Conservation (phyloP, 2,797 vertebrate species). For the Sarcoramphus papa region DNA sequence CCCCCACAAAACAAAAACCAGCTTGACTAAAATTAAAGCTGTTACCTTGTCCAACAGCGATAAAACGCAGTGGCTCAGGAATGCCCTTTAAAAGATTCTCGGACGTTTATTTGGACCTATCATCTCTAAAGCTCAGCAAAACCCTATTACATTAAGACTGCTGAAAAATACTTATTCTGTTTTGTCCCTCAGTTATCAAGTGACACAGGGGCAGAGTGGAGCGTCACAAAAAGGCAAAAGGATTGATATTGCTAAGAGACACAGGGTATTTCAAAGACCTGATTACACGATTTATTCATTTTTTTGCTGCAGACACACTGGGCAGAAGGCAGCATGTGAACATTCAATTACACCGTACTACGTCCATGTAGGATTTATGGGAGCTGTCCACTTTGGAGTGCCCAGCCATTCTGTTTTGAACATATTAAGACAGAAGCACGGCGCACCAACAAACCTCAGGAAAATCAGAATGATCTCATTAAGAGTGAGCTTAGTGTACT, state of each 20-base stretch:
- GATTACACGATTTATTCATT: too few relatives aligned
- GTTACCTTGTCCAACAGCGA: not conserved
- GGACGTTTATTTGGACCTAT: not conserved
- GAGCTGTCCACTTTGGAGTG: not conserved
- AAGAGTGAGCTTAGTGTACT: not conserved
- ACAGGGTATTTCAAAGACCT: not conserved
- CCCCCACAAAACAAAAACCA: not conserved
- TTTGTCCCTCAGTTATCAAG: not conserved
- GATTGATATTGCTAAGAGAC: not conserved
- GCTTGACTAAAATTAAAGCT: not conserved
- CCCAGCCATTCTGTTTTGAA: not conserved
- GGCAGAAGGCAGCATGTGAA: not conserved
- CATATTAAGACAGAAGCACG: not conserved
- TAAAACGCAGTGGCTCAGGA: too few relatives aligned
- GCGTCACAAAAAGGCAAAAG: not conserved
- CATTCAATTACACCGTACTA: not conserved
- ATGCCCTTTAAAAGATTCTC: not conserved
- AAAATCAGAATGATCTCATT: not conserved
- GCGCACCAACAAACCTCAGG: not conserved
- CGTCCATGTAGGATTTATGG: accelerated
- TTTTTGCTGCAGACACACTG: not conserved
- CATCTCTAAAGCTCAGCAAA: not conserved
- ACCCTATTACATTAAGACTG: too few relatives aligned
- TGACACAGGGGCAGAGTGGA: not conserved
- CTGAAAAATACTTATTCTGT: not conserved